These are phyloP conservation scores for Liopterus haemorrhoidalis DNA, from an alignment of 2,888 invertebrate genomes.

Conservation along the genomic window DNA sequence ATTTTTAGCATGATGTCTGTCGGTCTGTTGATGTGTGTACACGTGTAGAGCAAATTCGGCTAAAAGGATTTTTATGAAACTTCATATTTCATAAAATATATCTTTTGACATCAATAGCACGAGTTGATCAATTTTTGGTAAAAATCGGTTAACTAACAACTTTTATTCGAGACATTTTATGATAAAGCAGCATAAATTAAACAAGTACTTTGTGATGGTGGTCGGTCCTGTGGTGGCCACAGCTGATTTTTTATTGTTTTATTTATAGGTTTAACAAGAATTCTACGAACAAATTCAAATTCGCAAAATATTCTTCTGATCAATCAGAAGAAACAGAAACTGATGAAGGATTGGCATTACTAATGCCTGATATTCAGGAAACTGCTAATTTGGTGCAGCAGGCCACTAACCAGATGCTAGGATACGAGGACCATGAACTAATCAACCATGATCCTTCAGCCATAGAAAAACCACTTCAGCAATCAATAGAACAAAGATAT, in stretches of 20 bases:
- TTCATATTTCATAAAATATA: no score
- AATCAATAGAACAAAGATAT: constrained; percentile 69
- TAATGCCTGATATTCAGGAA: constrained; percentile 88
- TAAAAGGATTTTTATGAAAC: no score
- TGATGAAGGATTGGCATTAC: constrained; percentile 79
- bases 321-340: constrained; percentile 66
- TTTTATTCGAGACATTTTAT: no score
- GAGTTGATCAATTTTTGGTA: not conserved
- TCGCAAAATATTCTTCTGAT: constrained; percentile 40
- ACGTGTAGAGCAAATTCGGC: no score
- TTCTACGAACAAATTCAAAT: constrained; percentile 34
- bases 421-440: constrained; percentile 41
- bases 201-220: no score
- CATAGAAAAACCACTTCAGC: constrained; percentile 49
- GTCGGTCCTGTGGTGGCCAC: no score
- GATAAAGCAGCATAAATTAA: no score
- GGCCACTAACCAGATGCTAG: constrained; percentile 43
- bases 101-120: no score
- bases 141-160: no score
- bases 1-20: no score
- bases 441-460: constrained; percentile 38
- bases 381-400: constrained; percentile 50
- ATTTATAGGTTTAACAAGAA: constrained; percentile 18
- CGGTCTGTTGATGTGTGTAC: no score
- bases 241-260: no score